Evolutionary conservation across 2,797 vertebrate species (phyloP).

Genomic region (Phrynocephalus vlangalii): DNA sequence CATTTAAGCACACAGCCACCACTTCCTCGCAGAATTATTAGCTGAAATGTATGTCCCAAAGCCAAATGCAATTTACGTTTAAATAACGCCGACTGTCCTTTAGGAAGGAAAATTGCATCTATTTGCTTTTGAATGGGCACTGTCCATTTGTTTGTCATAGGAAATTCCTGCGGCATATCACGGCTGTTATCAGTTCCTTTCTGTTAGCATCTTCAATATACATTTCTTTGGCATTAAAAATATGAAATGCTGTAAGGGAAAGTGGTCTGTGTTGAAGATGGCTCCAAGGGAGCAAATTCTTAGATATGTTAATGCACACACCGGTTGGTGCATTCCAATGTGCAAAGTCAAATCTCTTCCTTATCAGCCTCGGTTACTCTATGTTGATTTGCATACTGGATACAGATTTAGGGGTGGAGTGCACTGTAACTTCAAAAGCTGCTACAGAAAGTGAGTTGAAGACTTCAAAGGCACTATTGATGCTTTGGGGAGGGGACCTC

Average conservation of each 20-base stretch:
- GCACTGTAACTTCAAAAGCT: no score
- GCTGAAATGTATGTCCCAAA: slow-evolving; percentile 6
- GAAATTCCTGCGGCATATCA: neutral
- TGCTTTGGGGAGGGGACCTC: no score
- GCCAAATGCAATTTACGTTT: slow-evolving; percentile 23
- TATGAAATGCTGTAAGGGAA: neutral
- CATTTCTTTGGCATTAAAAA: neutral
- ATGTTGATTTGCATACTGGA: no score
- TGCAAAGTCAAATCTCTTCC: no score
- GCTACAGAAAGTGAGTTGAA: no score
- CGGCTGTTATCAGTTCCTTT: neutral
- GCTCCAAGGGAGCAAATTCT: no score
- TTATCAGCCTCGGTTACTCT: no score
- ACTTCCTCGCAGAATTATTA: slow-evolving; percentile 20
- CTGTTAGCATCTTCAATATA: neutral
- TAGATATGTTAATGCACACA: no score
- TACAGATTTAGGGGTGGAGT: no score
- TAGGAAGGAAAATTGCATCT: neutral
- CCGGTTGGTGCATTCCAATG: no score
- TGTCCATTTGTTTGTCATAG: neutral
- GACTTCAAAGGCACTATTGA: no score
- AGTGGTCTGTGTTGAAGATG: no score
- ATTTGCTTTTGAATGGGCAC: neutral
- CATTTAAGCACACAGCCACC: neutral
- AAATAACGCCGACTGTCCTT: slow-evolving; percentile 1